phyloP scores from a whole-genome alignment of 1,140 invertebrate genomes.

The Neodiprion fabricii region DNA sequence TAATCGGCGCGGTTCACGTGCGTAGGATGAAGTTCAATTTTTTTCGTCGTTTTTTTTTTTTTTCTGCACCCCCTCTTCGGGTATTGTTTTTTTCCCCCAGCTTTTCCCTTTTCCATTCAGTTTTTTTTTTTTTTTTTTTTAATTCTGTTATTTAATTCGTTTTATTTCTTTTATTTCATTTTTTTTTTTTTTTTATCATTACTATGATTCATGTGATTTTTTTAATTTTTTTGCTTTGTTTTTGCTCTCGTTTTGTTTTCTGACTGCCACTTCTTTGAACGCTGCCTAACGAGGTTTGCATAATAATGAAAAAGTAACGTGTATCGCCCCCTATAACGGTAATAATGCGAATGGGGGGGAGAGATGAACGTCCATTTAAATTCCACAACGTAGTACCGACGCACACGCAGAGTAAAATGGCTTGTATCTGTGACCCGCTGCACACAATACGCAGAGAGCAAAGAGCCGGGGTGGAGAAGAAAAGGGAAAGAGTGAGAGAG shows the following conservation, averaged over 20 bases:
- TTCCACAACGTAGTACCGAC: neutral
- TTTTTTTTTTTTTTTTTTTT: too few species aligned
- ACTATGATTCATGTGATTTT: too few species aligned
- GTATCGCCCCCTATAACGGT: neutral
- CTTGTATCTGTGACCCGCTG: neutral
- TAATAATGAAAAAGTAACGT: constrained; percentile 2
- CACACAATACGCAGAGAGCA: neutral
- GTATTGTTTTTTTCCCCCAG: too few species aligned
- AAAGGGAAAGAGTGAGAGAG: neutral
- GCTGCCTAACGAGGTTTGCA: neutral
- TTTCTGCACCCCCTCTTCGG: too few species aligned
- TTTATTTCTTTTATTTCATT: neutral
- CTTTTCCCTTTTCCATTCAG: too few species aligned
- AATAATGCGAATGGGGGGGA: neutral
- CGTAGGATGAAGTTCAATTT: too few species aligned
- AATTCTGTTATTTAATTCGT: too few species aligned
- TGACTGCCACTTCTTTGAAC: neutral
- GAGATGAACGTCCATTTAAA: neutral
- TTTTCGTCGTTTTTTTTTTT: too few species aligned
- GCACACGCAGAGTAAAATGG: neutral
- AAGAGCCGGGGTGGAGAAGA: neutral
- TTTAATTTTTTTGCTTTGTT: too few species aligned
- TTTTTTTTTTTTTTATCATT: neutral
- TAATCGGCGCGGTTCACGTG: too few species aligned
- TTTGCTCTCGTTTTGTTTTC: too few species aligned